phyloP scores from a whole-genome alignment of 1,140 invertebrate genomes.

The Cheumatopsyche charites region DNA sequence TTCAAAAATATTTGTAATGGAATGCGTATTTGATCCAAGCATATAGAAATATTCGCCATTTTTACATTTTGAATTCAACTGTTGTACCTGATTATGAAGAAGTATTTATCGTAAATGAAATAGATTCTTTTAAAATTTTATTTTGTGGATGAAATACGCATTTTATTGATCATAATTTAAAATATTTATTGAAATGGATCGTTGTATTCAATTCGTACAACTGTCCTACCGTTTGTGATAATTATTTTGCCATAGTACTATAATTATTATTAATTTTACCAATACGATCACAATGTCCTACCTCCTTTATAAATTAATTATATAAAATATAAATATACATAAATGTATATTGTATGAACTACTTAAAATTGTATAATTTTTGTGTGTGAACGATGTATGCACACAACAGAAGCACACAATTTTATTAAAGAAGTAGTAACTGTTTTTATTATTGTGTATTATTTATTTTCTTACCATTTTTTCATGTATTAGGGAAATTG shows the following conservation, averaged over 20 bases:
- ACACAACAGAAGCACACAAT: conserved; percentile 2
- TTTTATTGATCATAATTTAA: background rate
- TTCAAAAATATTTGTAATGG: no score
- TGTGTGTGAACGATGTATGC: background rate
- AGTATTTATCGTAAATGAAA: background rate
- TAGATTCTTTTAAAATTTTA: background rate
- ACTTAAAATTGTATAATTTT: conserved; percentile 31
- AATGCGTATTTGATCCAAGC: no score
- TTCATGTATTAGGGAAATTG: no score
- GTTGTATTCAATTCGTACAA: background rate
- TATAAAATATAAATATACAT: background rate
- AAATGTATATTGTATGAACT: conserved; percentile 41
- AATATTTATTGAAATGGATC: background rate
- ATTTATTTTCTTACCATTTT: no score
- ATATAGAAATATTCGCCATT: background rate
- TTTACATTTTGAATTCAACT: background rate
- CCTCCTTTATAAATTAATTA: conserved; percentile 46
- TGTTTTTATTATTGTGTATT: conserved; percentile 14
- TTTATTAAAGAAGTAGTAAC: conserved; percentile 26
- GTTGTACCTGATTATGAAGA: background rate
- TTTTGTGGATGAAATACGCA: background rate
- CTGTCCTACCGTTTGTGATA: background rate
- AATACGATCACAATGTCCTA: conserved; percentile 41
- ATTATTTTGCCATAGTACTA: conserved; percentile 41
- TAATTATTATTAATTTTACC: conserved; percentile 18